These are phyloP conservation scores for Psittacus erithacus DNA, from an alignment of 2,113 vertebrate species.

Conservation along the genomic window DNA sequence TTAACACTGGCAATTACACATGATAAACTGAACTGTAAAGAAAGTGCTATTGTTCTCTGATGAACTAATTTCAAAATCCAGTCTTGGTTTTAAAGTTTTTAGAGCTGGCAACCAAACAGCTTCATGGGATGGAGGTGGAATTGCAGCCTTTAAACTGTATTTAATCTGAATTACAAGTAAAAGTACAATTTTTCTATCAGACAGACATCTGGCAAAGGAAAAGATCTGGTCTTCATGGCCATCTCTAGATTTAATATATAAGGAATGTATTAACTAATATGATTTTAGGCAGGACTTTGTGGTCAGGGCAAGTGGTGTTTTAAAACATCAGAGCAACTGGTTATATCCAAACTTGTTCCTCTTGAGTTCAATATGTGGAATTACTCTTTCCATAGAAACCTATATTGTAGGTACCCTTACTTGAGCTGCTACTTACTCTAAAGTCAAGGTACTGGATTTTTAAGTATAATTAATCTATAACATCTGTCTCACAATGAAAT, in stretches of 20 bases:
- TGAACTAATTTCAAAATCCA: not conserved
- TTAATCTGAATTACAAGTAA: not conserved
- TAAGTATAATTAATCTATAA: not conserved
- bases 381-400: not conserved
- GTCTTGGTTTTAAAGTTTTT: not conserved
- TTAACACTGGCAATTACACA: not conserved
- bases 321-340: not conserved
- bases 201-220: not conserved
- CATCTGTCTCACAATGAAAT: not conserved
- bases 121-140: not conserved
- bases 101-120: not conserved
- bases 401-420: not conserved
- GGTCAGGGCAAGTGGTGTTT: not conserved
- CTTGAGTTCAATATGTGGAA: not conserved
- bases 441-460: not conserved
- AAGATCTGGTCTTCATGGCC: not conserved
- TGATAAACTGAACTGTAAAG: not conserved
- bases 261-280: not conserved
- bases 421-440: not conserved
- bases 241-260: not conserved
- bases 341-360: not conserved
- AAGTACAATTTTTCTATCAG: not conserved
- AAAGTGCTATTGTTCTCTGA: not conserved
- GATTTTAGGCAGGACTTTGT: not conserved
- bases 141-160: not conserved